Conservation (phyloP, 2,113 vertebrate genomes). For the Trichomycterus rosablanca region DNA sequence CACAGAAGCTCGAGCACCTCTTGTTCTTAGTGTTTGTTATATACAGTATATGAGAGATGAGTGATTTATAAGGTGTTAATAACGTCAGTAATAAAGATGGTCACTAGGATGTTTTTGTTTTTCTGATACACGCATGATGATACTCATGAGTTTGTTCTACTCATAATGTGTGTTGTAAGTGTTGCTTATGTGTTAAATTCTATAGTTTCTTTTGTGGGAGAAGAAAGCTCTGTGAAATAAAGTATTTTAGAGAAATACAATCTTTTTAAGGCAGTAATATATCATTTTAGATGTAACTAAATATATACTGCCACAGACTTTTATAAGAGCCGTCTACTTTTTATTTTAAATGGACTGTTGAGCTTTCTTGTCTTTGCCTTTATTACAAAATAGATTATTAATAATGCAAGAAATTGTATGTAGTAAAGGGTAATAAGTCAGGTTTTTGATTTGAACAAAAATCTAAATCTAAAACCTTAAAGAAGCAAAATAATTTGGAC, state of each 20-base stretch:
- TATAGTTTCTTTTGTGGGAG: neutral
- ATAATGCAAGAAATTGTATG: too few species aligned
- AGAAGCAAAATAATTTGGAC: too few species aligned
- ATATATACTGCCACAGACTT: neutral
- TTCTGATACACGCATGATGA: too few species aligned
- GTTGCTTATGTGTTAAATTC: too few species aligned
- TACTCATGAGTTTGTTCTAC: neutral
- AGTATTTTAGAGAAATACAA: slow-evolving; percentile 26
- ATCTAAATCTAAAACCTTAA: too few species aligned
- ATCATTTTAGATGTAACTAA: neutral
- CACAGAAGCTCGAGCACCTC: slow-evolving; percentile 30
- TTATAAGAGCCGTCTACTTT: neutral
- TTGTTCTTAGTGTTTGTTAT: slow-evolving; percentile 29
- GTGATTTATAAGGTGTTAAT: slow-evolving; percentile 6
- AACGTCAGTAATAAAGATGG: slow-evolving; percentile 1
- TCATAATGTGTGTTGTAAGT: too few species aligned
- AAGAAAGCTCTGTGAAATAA: neutral
- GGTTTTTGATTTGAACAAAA: too few species aligned
- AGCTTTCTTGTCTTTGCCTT: neutral
- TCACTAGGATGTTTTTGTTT: too few species aligned
- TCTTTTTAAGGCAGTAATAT: slow-evolving; percentile 28
- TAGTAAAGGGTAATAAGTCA: too few species aligned
- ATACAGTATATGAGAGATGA: too few species aligned
- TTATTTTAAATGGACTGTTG: neutral
- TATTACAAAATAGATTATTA: too few species aligned